Evolutionary conservation across 1,140 invertebrate species (phyloP).

Genomic region (Halictus rubicundus): DNA sequence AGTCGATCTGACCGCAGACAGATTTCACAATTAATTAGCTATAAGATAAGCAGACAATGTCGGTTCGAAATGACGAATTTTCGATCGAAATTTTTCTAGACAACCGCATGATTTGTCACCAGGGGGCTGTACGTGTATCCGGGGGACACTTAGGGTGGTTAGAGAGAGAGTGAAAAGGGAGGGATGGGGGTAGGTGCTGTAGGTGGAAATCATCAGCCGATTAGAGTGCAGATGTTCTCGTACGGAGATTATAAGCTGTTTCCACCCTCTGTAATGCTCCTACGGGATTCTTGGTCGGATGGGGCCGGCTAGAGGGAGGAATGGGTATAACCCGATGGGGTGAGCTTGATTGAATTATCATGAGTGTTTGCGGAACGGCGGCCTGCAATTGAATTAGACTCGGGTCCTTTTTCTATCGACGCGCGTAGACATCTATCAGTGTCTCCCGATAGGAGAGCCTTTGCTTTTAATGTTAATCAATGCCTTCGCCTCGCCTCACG

Average conservation of each 20-base stretch:
- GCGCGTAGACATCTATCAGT: constrained; percentile 71
- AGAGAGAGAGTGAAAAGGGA: constrained; percentile 17
- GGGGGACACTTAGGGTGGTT: neutral
- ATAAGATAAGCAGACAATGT: neutral
- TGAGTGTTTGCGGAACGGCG: constrained; percentile 80
- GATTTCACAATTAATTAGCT: no score
- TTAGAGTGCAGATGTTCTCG: constrained; percentile 80
- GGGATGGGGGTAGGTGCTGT: constrained; percentile 33
- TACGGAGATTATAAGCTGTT: constrained; percentile 75
- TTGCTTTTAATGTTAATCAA: constrained; percentile 37
- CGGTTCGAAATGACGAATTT: neutral
- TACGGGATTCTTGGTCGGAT: constrained; percentile 52
- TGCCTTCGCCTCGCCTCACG: constrained; percentile 25
- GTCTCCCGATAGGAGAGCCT: constrained; percentile 50
- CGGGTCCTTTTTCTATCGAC: constrained; percentile 65
- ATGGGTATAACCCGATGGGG: constrained; percentile 60
- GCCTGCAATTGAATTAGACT: constrained; percentile 79
- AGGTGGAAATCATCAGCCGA: constrained; percentile 76
- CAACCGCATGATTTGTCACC: constrained; percentile 14
- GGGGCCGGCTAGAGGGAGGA: constrained; percentile 35
- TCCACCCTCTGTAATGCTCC: constrained; percentile 56
- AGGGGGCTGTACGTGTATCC: neutral
- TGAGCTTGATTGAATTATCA: constrained; percentile 80
- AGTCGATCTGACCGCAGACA: no score
- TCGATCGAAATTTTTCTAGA: neutral